Evolutionary conservation across 1,140 invertebrate species (phyloP), one percentile per base, ranked within the genome.

Genomic region (Anagrus nilaparvatae): DNA sequence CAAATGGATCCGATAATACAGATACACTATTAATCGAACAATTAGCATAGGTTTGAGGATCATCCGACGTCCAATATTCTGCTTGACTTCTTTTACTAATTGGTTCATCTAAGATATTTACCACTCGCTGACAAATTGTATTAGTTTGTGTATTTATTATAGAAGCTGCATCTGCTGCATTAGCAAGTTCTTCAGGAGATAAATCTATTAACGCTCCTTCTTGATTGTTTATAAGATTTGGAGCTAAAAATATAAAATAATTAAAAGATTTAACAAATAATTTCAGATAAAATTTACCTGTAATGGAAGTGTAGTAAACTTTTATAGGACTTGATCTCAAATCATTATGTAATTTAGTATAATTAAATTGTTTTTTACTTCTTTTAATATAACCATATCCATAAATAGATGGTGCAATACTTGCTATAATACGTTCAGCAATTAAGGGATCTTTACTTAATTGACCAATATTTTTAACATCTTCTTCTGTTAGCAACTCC

Each of bases 381-480:
- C 87, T 66, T 62, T 99, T 99, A 32, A 99, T 96, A 58, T 92
- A 87, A 47, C 97, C 87, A 60, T 99, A 95, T 10, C 94, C 96
- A 69, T 92, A 99, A 56, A 99, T 97, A 2, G 94, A 98, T 0
- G 97, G 97, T 3, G 90, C 96, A 52, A 99, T 96, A 48, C 89
- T 95, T 8, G 89, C 82, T 31, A 95, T 77, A 43, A 97, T 90
- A 48, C 91, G 75, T 45, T 99, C 91, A 2, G 78, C 81, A 41
- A 99, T 90, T 33, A 85, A 74, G 27, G 91, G 87, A 74, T 99
- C 96, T 64, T 94, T 93, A 42, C 87, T 83, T 47, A 97, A 64
- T 55, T 84, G 81, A 5, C 87, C 74, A 48, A 97, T 96, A 18
- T 77, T 76, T 44, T 83, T 83, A 16, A 98, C 77, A 61, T 99